Base-by-base conservation (phyloP, 2,888 invertebrate genomes). In the Papilio demoleus region DNA sequence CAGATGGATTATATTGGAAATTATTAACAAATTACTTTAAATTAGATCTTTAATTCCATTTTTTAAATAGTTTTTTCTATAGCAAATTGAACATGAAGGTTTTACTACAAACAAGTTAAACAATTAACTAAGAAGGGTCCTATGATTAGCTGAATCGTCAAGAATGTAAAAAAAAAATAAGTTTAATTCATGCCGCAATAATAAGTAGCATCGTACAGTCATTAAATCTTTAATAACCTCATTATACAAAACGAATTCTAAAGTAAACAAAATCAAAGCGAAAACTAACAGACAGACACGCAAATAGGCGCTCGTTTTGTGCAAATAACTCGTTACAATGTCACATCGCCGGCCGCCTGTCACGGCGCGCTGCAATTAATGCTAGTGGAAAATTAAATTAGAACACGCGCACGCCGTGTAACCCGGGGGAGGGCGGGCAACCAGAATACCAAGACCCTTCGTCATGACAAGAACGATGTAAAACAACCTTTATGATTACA, bases 321-420 rank as follows among this genome's bases (percentile, higher is more conserved):
- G 85, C 84, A 85, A 88, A 87, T 83, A 87, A 76, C 78, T 77
- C 78, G 81, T 84, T 84, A 85, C 83, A 85, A 79, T 84, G 86
- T 84, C 85, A 81, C 80, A 81, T 82, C 79, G 77, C 80, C 27
- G 61, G 77, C 78, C 79, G 80, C 79, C 80, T 77, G 81, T 77
- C 81, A 77, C 79, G 81, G 80, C 73, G 75, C 79, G 79, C 82
- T 84, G 86, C 88, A 90, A 90, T 91, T 89, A 91, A 83, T 85
- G 83, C 88, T 79, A 89, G 87, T 87, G 86, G 90, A 90, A 91
- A 92, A 92, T 92, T 92, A 90, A 92, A 92, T 92, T 92, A 92
- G 89, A 88, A 89, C 88, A 91, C 91, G 88, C 89, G 88, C 88
- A 87, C 81, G 76, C 76, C 82, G 84, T 79, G 83, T 82, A 82